These are phyloP conservation scores for Drosophila nigritarsus DNA, from an alignment of 2,888 invertebrate species.

Conservation along the genomic window DNA sequence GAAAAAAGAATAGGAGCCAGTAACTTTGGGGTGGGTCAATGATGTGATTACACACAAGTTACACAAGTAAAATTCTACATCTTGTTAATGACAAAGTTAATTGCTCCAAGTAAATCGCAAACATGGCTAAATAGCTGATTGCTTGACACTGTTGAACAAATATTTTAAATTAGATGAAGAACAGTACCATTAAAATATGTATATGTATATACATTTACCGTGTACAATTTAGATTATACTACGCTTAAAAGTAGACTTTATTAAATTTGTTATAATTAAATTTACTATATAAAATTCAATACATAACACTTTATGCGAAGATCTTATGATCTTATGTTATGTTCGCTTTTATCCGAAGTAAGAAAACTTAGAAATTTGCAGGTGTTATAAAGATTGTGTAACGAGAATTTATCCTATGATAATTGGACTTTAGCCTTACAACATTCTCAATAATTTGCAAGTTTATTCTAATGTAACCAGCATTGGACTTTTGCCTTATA, in stretches of 20 bases:
- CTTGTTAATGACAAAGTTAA: conserved; percentile 1
- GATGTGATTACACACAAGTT: neutral
- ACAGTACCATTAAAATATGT: neutral
- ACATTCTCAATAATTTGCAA: neutral
- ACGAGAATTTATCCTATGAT: neutral
- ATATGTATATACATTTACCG: too few species aligned
- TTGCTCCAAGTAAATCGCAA: neutral
- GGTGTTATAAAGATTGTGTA: neutral
- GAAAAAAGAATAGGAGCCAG: neutral
- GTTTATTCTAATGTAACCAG: neutral
- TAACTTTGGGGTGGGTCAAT: neutral
- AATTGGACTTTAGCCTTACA: neutral
- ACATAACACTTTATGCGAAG: neutral
- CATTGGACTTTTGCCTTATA: neutral
- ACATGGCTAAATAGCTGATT: neutral
- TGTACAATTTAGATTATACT: too few species aligned
- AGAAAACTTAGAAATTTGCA: neutral
- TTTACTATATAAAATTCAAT: neutral
- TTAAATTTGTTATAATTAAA: neutral
- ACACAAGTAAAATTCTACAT: neutral
- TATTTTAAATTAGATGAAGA: neutral
- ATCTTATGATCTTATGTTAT: neutral
- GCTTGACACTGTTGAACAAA: too few species aligned
- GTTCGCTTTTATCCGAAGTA: neutral
- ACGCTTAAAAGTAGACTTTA: conserved; percentile 39